A percentile compares a stretch with the other conserved stretches of the same genome.
Conservation (phyloP, 2,888 invertebrate species). For the Serrognathus titanus region DNA sequence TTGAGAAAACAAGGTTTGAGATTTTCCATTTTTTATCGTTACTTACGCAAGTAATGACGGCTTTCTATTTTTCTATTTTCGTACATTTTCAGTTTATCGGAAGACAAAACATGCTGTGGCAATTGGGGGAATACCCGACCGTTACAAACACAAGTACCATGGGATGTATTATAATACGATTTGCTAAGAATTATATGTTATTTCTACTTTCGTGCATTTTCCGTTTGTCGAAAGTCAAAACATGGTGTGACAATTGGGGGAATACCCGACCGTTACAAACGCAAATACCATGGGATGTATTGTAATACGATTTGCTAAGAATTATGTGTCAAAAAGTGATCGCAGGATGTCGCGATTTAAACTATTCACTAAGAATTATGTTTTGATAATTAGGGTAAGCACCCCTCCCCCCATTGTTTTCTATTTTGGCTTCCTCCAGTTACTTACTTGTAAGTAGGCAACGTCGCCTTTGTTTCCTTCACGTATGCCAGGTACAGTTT, state of each 20-base stretch:
- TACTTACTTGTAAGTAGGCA: conserved; percentile 89
- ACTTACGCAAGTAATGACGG: neutral
- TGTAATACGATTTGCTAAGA: too few species aligned
- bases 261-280: neutral
- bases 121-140: neutral
- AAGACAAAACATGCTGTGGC: neutral
- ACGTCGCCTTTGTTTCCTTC: conserved; percentile 92
- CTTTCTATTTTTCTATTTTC: neutral
- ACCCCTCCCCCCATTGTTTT: too few species aligned
- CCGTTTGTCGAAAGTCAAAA: neutral
- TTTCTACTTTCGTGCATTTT: neutral
- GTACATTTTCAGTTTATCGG: neutral
- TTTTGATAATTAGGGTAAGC: too few species aligned
- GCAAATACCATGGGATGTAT: too few species aligned
- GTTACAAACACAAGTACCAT: neutral
- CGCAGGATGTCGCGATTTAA: too few species aligned
- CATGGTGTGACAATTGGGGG: neutral
- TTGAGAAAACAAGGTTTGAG: conserved; percentile 42
- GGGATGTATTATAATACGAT: too few species aligned
- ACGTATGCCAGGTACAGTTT: conserved; percentile 96
- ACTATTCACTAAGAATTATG: too few species aligned
- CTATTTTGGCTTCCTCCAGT: neutral
- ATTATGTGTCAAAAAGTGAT: too few species aligned
- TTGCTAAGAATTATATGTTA: too few species aligned
- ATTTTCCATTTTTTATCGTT: neutral